Percentiles rank a stretch among this genome's conserved stretches.
Conservation (phyloP, 2,797 vertebrate genomes). For the Sphenopsis melanotis region DNA sequence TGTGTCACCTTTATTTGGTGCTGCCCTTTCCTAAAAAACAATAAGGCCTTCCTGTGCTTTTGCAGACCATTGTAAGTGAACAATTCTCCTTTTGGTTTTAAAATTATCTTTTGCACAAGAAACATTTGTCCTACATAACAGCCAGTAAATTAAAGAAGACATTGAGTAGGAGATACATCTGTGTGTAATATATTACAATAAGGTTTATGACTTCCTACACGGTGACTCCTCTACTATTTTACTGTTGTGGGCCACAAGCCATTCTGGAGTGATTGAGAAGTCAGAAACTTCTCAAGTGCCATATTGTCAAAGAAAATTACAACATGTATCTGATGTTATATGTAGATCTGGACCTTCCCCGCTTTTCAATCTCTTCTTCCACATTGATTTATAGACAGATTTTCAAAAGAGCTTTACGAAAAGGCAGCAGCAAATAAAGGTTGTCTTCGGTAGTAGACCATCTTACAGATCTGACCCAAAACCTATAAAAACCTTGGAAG, state of each 20-base stretch:
- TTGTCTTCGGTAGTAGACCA: not conserved
- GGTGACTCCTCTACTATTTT: not conserved
- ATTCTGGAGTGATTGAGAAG: not conserved
- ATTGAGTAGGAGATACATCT: not conserved
- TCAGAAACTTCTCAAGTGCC: not conserved
- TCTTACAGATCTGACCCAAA: not conserved
- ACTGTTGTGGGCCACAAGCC: not conserved
- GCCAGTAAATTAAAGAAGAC: not conserved
- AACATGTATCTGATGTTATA: not conserved
- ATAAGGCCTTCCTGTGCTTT: conserved; percentile 28
- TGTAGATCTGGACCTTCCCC: not conserved
- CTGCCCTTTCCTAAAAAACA: conserved; percentile 11
- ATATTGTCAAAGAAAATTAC: not conserved
- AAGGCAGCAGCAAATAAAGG: not conserved
- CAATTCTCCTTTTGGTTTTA: conserved; percentile 15
- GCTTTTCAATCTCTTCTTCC: not conserved
- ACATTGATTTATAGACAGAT: not conserved
- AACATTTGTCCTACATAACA: conserved; percentile 16
- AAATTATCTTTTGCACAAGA: conserved; percentile 11
- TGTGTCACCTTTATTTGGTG: not conserved
- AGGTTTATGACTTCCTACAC: not conserved
- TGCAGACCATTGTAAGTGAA: not conserved
- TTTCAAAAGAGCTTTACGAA: not conserved
- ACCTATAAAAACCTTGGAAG: not conserved
- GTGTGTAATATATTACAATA: not conserved